phyloP scores from a whole-genome alignment of 64 coral and sea anemone species.

The Actinia equina region DNA sequence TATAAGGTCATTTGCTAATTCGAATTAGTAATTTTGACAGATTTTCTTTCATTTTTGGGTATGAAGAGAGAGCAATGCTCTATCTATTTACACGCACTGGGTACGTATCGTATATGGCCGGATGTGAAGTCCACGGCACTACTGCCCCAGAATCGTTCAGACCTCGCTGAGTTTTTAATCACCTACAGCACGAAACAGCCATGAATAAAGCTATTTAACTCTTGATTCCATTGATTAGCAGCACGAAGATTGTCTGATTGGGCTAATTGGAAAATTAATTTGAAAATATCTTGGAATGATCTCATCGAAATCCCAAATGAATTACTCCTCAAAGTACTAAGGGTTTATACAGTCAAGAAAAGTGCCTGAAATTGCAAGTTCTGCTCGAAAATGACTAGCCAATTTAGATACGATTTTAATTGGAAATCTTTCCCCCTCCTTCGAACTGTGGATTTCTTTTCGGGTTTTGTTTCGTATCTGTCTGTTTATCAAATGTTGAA shows the following conservation, averaged over 20 bases:
- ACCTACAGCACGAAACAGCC: neutral
- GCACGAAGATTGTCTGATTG: neutral
- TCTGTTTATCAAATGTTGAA: neutral
- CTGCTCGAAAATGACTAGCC: neutral
- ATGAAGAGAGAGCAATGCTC: no score
- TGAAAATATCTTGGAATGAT: neutral
- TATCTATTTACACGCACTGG: neutral
- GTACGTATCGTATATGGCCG: no score
- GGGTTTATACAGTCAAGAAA: no score
- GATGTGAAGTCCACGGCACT: neutral
- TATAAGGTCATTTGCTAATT: no score
- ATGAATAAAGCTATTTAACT: neutral
- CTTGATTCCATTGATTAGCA: neutral
- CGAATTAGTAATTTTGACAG: no score
- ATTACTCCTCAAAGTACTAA: neutral
- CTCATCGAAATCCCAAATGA: neutral
- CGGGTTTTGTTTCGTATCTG: neutral
- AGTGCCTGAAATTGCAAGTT: neutral
- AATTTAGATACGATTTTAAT: neutral
- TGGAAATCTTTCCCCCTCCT: neutral
- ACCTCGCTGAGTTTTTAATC: conserved; percentile 5
- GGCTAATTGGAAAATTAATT: conserved; percentile 14
- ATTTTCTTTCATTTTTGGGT: no score
- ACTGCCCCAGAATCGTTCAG: neutral
- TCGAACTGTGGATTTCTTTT: neutral